Conservation (phyloP, 2,888 invertebrate species). For the Scrobipalpa atriplicella region DNA sequence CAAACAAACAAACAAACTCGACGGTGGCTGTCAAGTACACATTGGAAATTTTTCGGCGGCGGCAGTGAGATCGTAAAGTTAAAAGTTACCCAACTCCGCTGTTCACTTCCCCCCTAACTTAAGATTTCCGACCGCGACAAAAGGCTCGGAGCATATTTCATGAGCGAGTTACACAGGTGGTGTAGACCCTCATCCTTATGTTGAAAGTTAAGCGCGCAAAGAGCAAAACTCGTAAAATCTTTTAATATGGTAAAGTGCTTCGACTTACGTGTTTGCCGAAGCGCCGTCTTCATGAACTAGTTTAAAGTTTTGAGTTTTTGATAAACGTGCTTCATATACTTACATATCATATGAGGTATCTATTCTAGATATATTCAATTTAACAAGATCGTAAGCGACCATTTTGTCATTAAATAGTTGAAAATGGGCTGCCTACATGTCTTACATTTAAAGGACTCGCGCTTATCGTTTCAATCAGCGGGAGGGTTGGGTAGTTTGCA, state of each 20-base stretch:
- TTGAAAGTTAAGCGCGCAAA: slow-evolving; percentile 41
- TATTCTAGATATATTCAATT: too few species aligned
- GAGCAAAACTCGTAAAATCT: slow-evolving; percentile 49
- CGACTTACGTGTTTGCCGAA: slow-evolving; percentile 21
- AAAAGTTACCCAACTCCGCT: slow-evolving; percentile 28
- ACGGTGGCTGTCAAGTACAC: slow-evolving; percentile 16
- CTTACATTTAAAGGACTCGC: slow-evolving; percentile 7
- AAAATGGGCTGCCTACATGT: neutral
- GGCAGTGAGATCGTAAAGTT: slow-evolving; percentile 28
- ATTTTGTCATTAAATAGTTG: slow-evolving; percentile 1
- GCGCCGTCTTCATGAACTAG: slow-evolving; percentile 18
- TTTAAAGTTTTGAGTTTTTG: slow-evolving; percentile 19
- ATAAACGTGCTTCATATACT: neutral
- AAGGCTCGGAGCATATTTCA: slow-evolving; percentile 32
- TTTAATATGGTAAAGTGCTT: slow-evolving; percentile 56
- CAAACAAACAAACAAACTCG: slow-evolving; percentile 12
- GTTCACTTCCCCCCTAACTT: slow-evolving; percentile 28
- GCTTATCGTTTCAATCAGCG: slow-evolving; percentile 25
- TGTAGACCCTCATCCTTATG: slow-evolving; percentile 35
- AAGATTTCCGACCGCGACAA: slow-evolving; percentile 29
- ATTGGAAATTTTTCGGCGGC: slow-evolving; percentile 17
- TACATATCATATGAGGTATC: neutral
- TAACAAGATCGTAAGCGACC: neutral
- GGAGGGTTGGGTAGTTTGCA: slow-evolving; percentile 20
- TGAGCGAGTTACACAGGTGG: slow-evolving; percentile 42